A percentile compares a stretch with the other conserved stretches of the same genome.
phyloP scores from a whole-genome alignment of 2,113 vertebrate genomes.

The Hepsetus odoe region DNA sequence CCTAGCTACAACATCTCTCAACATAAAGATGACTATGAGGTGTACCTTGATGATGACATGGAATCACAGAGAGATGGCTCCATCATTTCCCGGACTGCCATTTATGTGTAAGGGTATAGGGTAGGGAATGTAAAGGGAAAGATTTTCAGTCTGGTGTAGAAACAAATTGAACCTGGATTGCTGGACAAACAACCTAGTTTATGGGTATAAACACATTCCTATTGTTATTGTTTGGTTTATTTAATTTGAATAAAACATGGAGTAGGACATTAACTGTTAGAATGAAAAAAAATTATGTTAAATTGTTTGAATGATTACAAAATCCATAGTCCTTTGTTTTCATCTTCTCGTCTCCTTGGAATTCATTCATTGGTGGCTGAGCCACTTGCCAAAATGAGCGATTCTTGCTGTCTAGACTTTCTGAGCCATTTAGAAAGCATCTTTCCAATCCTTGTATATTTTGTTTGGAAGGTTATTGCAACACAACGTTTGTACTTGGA shows the following conservation, averaged over 20 bases:
- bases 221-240: background rate
- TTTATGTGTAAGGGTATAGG: slow-evolving; percentile 78
- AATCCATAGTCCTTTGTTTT: background rate
- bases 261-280: background rate
- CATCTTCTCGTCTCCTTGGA: background rate
- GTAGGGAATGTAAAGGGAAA: background rate
- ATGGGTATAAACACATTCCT: slow-evolving; percentile 7
- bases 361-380: background rate
- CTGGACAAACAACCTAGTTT: background rate
- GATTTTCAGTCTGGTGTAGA: background rate
- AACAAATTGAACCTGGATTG: background rate
- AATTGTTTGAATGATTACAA: background rate
- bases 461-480: background rate
- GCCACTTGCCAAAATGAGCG: background rate
- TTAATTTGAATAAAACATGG: background rate
- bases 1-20: slow-evolving; percentile 65
- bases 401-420: background rate
- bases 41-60: slow-evolving; percentile 85
- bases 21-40: slow-evolving; percentile 55
- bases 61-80: slow-evolving; percentile 90
- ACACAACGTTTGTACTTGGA: background rate
- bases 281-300: background rate
- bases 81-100: slow-evolving; percentile 86
- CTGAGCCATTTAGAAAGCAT: background rate
- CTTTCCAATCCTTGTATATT: background rate